Evolutionary conservation across 2,888 invertebrate genomes (phyloP).

Genomic region (Campoplex capitator): DNA sequence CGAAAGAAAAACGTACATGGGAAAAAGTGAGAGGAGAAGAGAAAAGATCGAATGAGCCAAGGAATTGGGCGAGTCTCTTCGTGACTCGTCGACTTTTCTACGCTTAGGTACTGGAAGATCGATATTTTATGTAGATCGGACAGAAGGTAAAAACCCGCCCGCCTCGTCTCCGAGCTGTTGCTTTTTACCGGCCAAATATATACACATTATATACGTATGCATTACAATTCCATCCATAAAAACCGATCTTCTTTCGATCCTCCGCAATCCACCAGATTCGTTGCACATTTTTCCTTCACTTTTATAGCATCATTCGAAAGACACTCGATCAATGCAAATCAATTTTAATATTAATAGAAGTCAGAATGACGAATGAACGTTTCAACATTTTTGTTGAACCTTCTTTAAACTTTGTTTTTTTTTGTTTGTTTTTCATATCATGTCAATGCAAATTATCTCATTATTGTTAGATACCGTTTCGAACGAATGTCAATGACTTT

Average conservation of each 20-base stretch:
- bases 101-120: constrained; percentile 71
- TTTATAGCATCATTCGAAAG: not conserved
- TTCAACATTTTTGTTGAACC: not conserved
- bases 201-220: not conserved
- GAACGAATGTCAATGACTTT: not conserved
- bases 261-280: not conserved
- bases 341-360: not conserved
- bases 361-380: not conserved
- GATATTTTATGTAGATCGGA: constrained; percentile 80
- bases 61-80: constrained; percentile 67
- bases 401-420: not conserved
- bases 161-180: constrained; percentile 44
- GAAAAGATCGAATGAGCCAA: constrained; percentile 46
- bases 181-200: constrained; percentile 9
- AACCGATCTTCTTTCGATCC: constrained; percentile 22
- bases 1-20: constrained; percentile 5
- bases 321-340: not conserved
- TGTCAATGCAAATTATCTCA: not conserved
- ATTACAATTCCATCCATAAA: constrained; percentile 31
- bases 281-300: constrained; percentile 12
- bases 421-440: not conserved
- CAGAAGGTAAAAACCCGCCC: constrained; percentile 57
- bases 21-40: constrained; percentile 53
- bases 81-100: constrained; percentile 79
- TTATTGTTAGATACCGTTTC: not conserved